Evolutionary conservation across 2,113 vertebrate genomes (phyloP).

Genomic region (Sialia sialis): DNA sequence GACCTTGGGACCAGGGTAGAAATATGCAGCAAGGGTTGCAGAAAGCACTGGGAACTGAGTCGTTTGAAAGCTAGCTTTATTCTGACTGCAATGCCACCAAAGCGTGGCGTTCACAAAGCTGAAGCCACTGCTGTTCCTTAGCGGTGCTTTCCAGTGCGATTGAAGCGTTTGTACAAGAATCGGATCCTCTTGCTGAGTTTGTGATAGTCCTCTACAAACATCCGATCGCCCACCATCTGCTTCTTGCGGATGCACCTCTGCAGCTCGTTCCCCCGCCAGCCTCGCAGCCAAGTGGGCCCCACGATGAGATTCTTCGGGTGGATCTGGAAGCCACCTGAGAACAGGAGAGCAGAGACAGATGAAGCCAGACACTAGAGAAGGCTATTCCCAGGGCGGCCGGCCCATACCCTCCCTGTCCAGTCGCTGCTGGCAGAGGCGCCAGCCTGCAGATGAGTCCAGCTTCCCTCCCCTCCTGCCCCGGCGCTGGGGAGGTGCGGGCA

Average conservation of each 20-base stretch:
- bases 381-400: not conserved
- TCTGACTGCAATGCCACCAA: fast-evolving
- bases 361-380: not conserved
- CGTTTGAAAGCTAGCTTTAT: slow-evolving; percentile 2
- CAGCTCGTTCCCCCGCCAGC: slow-evolving; percentile 88
- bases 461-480: not conserved
- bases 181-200: slow-evolving; percentile 87
- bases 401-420: fast-evolving
- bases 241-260: slow-evolving; percentile 87
- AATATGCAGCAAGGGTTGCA: fast-evolving
- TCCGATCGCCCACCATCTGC: slow-evolving; percentile 84
- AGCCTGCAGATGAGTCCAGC: not conserved
- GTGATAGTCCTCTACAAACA: slow-evolving; percentile 84
- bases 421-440: not conserved
- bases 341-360: not conserved
- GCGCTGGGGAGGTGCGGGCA: not conserved
- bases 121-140: slow-evolving; percentile 10
- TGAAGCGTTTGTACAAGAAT: slow-evolving; percentile 87
- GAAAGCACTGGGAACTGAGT: not conserved
- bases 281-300: slow-evolving; percentile 87
- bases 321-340: slow-evolving; percentile 83
- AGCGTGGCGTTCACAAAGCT: too few relatives aligned
- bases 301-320: slow-evolving; percentile 86
- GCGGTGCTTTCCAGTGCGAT: slow-evolving; percentile 84
- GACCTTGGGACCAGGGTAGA: not conserved